Percentiles rank a stretch among this genome's conserved stretches.
Evolutionary conservation across 1,140 invertebrate species (phyloP).

Genomic region (Diploscapter pachys): DNA sequence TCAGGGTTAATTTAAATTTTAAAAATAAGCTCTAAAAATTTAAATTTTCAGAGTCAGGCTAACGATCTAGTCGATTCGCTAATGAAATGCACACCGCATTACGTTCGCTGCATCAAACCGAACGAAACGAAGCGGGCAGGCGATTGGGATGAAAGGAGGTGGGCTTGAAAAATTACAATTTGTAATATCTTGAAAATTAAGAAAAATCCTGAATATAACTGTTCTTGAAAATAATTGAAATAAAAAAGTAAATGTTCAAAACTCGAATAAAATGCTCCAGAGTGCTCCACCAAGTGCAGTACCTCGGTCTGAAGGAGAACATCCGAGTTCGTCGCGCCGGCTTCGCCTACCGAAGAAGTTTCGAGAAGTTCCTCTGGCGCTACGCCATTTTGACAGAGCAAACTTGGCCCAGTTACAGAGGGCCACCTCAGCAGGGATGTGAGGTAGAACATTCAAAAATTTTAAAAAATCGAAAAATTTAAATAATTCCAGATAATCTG

Average conservation of each 20-base stretch:
- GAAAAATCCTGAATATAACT: neutral
- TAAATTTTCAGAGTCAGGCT: constrained; percentile 65
- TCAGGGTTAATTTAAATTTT: constrained; percentile 62
- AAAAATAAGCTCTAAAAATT: constrained; percentile 3
- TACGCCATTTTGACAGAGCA: constrained; percentile 70
- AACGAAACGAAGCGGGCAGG: constrained; percentile 73
- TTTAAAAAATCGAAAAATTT: neutral
- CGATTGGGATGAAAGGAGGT: constrained; percentile 73
- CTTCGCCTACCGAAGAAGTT: constrained; percentile 67
- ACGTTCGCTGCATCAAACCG: constrained; percentile 75
- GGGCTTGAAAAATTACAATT: neutral
- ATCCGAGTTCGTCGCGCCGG: constrained; percentile 70
- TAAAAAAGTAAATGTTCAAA: neutral
- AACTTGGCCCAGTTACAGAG: constrained; percentile 70
- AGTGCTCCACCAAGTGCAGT: constrained; percentile 69
- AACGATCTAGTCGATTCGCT: constrained; percentile 72
- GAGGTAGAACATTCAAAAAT: constrained; percentile 37
- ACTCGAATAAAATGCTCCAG: constrained; percentile 29
- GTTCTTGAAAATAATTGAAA: neutral
- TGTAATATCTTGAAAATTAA: neutral
- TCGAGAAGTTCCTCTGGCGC: constrained; percentile 68
- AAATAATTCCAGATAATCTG: constrained; percentile 64
- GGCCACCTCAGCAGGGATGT: constrained; percentile 66
- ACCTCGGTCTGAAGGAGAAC: constrained; percentile 70
- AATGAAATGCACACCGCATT: constrained; percentile 73